These are phyloP conservation scores for Eriosoma lanigerum DNA, from an alignment of 1,140 invertebrate genomes.

Conservation along the genomic window DNA sequence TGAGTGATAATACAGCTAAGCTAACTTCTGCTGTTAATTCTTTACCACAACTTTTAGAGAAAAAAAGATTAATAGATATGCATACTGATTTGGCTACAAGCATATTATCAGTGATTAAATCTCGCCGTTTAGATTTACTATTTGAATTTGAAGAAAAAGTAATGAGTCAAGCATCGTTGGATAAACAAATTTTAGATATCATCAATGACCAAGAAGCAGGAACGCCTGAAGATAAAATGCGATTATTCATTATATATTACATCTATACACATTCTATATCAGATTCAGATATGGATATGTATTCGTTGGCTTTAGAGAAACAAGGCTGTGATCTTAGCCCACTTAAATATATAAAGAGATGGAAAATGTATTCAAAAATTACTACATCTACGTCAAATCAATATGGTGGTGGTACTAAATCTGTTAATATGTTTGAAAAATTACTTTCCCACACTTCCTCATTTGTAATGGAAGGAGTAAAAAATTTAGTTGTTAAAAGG, in stretches of 20 bases:
- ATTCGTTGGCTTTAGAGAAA: slow-evolving; percentile 73
- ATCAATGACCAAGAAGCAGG: slow-evolving; percentile 85
- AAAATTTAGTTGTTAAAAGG: slow-evolving; percentile 97
- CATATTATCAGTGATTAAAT: slow-evolving; percentile 87
- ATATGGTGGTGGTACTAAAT: slow-evolving; percentile 94
- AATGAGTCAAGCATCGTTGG: slow-evolving; percentile 78
- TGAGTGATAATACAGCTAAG: slow-evolving; percentile 91
- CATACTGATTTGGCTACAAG: slow-evolving; percentile 96
- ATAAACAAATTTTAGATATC: slow-evolving; percentile 76
- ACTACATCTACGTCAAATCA: slow-evolving; percentile 67
- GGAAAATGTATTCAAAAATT: slow-evolving; percentile 86
- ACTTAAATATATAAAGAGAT: slow-evolving; percentile 83
- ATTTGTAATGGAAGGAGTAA: slow-evolving; percentile 99
- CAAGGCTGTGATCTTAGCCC: slow-evolving; percentile 84
- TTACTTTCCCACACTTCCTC: slow-evolving; percentile 94
- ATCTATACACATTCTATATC: slow-evolving; percentile 79
- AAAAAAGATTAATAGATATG: slow-evolving; percentile 96
- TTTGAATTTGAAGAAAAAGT: slow-evolving; percentile 99
- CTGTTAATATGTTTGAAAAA: slow-evolving; percentile 97
- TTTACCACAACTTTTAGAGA: slow-evolving; percentile 93
- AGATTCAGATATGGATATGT: slow-evolving; percentile 79
- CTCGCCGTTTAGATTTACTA: slow-evolving; percentile 86
- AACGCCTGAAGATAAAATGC: slow-evolving; percentile 87
- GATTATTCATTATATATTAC: slow-evolving; percentile 93
- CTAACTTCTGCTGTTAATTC: slow-evolving; percentile 93